Percentiles rank a stretch among this genome's conserved stretches.
These are phyloP conservation scores for Aspidapion aeneum DNA, from an alignment of 2,888 invertebrate genomes.

Conservation along the genomic window DNA sequence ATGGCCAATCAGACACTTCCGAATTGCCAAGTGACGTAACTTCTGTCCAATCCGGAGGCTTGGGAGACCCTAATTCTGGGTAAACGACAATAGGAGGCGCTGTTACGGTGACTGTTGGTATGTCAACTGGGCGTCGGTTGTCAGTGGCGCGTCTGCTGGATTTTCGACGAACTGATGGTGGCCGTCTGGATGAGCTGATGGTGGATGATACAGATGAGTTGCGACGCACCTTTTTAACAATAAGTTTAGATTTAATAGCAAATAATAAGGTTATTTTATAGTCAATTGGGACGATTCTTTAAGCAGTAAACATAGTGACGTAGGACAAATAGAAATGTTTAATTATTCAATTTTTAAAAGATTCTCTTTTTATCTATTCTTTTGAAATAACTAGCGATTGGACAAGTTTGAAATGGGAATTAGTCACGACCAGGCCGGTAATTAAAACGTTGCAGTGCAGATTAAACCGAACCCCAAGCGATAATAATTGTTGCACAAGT, in stretches of 20 bases:
- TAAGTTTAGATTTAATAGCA: neutral
- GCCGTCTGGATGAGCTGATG: constrained; percentile 16
- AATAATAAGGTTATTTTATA: too few relatives aligned
- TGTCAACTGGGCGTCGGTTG: neutral
- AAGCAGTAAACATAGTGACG: too few relatives aligned
- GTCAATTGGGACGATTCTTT: neutral
- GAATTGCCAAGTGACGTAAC: too few relatives aligned
- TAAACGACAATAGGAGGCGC: neutral
- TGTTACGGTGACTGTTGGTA: neutral
- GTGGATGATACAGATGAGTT: constrained; percentile 22
- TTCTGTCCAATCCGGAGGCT: neutral
- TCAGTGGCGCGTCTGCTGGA: constrained; percentile 2
- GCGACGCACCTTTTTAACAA: constrained; percentile 19
- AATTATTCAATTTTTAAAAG: too few relatives aligned
- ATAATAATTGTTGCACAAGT: too few relatives aligned
- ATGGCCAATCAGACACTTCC: neutral
- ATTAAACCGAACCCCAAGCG: too few relatives aligned
- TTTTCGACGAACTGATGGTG: constrained; percentile 17
- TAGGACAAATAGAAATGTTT: too few relatives aligned
- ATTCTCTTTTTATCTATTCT: too few relatives aligned
- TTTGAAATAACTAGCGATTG: too few relatives aligned
- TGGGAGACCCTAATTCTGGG: neutral
- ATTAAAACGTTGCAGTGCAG: too few relatives aligned
- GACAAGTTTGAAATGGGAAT: too few relatives aligned
- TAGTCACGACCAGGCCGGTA: too few relatives aligned